Evolutionary conservation across 2,113 vertebrate species (phyloP), one percentile per base, ranked within the genome.

Genomic region (Myrmophylax atrothorax): DNA sequence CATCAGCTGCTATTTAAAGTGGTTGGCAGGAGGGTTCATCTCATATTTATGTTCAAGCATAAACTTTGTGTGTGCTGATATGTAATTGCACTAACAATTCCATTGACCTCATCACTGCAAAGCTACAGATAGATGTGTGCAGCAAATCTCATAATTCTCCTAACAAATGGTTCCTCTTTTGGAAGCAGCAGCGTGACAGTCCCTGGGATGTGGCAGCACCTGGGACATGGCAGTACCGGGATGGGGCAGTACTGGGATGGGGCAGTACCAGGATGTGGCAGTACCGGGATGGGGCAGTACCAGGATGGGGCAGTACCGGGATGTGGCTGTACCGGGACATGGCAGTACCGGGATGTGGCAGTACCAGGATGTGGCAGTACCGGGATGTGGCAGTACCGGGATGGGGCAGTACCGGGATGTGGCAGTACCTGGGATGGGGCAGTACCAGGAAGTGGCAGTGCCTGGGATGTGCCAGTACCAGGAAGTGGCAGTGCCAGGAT

Each of bases 21-120:
- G 28, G 12, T 58, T 79, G 60, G 46, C 40, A 87, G 42, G 46
- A 73, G 11, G 80, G 38, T 80, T 79, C 24, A 47, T 80, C 69
- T 74, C 63, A 33, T 49, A 53, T 79, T 95, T 82, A 82, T 7
- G 3, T 67, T 58, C 28, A 59, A 72, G 13, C 24, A 58, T 66
- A 56, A 86, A 53, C 53, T 92, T 80, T 77, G 50, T 47, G 37
- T 60, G 37, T 76, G 44, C 46, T 66, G 63, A 88, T 86, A 40
- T 14, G 90, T 47, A 91, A 50, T 50, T 63, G 68, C 67, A 89
- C 73, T 66, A 76, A 90, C 28, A 86, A 73, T 62, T 90, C 68
- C 46, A 40, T 37, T 85, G 72, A 90, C 58, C 85, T 88, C 59
- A 90, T 76, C 40, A 29, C 46, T 66, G 64, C 75, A 68, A 93